These are phyloP conservation scores for Caerostris darwini DNA, from an alignment of 1,140 invertebrate species.

Conservation along the genomic window DNA sequence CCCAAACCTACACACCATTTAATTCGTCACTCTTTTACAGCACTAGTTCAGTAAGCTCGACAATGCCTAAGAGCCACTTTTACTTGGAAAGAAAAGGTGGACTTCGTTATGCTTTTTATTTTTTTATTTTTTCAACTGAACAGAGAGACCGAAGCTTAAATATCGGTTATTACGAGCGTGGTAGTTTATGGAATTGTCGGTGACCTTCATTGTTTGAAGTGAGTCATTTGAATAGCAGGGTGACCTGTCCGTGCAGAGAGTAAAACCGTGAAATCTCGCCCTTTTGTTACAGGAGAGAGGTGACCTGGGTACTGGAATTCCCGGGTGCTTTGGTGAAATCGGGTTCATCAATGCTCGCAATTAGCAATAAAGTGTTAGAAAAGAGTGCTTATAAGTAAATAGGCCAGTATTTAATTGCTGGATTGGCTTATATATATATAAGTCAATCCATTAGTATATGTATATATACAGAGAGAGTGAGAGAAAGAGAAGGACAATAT, in stretches of 20 bases:
- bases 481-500: too few relatives aligned
- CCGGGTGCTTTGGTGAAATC: too few relatives aligned
- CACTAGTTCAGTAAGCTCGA: constrained; percentile 22
- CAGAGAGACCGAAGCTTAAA: background rate
- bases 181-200: background rate
- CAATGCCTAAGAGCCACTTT: background rate
- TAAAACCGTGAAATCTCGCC: background rate
- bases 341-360: too few relatives aligned
- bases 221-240: background rate
- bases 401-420: too few relatives aligned
- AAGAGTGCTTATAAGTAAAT: too few relatives aligned
- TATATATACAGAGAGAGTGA: too few relatives aligned
- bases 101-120: background rate
- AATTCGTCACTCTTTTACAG: background rate
- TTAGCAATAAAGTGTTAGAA: too few relatives aligned
- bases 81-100: constrained; percentile 3
- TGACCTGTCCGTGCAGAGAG: background rate
- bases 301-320: background rate
- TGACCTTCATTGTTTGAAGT: background rate
- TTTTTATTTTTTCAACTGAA: background rate
- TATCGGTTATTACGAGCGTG: background rate
- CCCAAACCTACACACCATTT: background rate
- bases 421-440: too few relatives aligned
- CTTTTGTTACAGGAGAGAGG: background rate
- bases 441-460: too few relatives aligned